Base-by-base conservation (phyloP, 2,797 vertebrate species). In the Sebastiscus albofasciatus region DNA sequence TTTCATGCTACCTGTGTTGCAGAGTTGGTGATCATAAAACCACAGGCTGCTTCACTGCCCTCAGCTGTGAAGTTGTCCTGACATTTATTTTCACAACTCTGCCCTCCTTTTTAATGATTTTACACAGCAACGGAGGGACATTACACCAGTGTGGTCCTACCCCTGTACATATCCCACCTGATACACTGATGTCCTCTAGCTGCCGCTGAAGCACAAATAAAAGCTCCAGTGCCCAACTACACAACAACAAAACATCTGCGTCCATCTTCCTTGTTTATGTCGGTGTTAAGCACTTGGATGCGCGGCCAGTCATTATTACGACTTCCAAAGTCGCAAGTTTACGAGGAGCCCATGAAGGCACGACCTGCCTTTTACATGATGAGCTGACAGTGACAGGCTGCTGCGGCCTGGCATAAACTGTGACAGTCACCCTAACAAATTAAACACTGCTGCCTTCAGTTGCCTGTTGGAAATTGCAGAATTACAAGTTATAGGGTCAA, bases 301-400 rank as follows among this genome's bases (percentile, higher is more conserved):
- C 58, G 27, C 16, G 13, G 68, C 71, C 84, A 80, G 79, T 81
- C 77, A 58, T 84, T 79, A 89, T 85, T 84, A 77, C 74, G 68
- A 76, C 76, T 82, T 46, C 26, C 12, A 12, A 83, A 78, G 79
- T 80, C 18, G 5, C 71, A 64, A 36, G 83, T 90, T 89, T 89
- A 87, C 16, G 80, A 85, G 8, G 72, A 79, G 79, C 54, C 64
- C 56, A 60, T 64, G 79, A 82, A 84, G 64, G 61, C 49, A 22
- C 5, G 49, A 84, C 81, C 85, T 81, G 79, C 73, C 67, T 85
- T 82, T 89, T 79, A 86, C 76, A 75, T 64, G 67, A 14, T 52
- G 46, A 64, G 85, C 54, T 82, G 83, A 87, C 76, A 42, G 64
- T 84, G 85, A 90, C 87, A 58, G 80, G 87, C 70, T 60, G 80